phyloP scores from a whole-genome alignment of 2,797 vertebrate genomes.

The Argyrosomus regius region DNA sequence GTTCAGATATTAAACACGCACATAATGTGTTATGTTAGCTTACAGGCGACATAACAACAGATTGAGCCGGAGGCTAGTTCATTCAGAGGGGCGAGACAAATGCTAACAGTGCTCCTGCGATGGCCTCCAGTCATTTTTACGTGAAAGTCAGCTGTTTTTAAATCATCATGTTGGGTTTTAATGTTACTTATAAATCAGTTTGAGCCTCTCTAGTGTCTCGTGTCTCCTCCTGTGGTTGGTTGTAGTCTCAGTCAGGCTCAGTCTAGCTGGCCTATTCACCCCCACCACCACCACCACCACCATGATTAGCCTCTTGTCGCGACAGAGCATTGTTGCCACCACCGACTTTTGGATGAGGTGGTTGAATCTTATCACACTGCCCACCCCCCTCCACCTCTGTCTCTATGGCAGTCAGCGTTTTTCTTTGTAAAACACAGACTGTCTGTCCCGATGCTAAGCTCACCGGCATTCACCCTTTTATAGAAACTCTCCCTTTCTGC shows the following conservation, averaged over 20 bases:
- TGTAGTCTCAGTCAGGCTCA: neutral
- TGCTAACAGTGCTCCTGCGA: constrained; percentile 11
- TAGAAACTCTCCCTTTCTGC: constrained; percentile 44
- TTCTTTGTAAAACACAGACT: constrained; percentile 84
- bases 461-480: constrained; percentile 71
- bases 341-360: constrained; percentile 80
- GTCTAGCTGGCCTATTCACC: constrained; percentile 77
- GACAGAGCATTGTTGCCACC: constrained; percentile 82
- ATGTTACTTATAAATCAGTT: neutral
- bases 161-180: neutral
- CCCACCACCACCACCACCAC: constrained; percentile 3
- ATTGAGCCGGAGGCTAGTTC: neutral
- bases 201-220: neutral
- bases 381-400: constrained; percentile 64
- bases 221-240: no score
- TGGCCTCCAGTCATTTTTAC: constrained; percentile 40
- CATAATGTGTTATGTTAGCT: accelerated
- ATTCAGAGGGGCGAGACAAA: neutral
- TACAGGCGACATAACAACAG: no score
- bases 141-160: neutral
- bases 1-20: neutral
- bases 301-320: constrained; percentile 80
- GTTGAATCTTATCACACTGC: constrained; percentile 82
- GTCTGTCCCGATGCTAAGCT: constrained; percentile 76
- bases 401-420: constrained; percentile 84